These are phyloP conservation scores for Edolisoma coerulescens DNA, from an alignment of 2,113 vertebrate genomes.

Conservation along the genomic window DNA sequence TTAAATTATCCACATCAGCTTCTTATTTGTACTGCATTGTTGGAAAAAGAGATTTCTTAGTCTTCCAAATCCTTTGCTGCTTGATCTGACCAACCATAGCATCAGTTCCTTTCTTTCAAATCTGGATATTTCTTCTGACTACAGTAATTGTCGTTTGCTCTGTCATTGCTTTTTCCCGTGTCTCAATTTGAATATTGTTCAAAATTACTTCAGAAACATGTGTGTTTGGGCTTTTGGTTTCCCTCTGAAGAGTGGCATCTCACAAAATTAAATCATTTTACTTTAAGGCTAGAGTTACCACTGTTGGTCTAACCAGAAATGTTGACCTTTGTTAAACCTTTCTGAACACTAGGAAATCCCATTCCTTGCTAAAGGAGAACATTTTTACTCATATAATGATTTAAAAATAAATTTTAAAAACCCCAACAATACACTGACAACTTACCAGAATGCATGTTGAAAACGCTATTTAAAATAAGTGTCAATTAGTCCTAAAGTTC, in stretches of 20 bases:
- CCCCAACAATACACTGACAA: neutral
- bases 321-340: neutral
- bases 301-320: neutral
- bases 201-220: neutral
- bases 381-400: neutral
- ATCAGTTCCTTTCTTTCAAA: neutral
- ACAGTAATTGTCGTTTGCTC: neutral
- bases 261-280: neutral
- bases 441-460: neutral
- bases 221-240: neutral
- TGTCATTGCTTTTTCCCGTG: neutral
- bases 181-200: neutral
- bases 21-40: neutral
- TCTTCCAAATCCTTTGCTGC: neutral
- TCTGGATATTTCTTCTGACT: neutral
- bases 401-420: neutral
- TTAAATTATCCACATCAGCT: neutral
- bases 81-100: neutral
- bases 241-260: neutral
- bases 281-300: neutral
- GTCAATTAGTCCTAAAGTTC: constrained; percentile 12
- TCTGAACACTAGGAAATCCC: neutral
- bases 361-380: neutral
- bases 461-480: constrained; percentile 21
- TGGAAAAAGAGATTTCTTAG: neutral